These are phyloP conservation scores for Matsumyia berberina DNA, from an alignment of 2,888 invertebrate species.

Conservation along the genomic window DNA sequence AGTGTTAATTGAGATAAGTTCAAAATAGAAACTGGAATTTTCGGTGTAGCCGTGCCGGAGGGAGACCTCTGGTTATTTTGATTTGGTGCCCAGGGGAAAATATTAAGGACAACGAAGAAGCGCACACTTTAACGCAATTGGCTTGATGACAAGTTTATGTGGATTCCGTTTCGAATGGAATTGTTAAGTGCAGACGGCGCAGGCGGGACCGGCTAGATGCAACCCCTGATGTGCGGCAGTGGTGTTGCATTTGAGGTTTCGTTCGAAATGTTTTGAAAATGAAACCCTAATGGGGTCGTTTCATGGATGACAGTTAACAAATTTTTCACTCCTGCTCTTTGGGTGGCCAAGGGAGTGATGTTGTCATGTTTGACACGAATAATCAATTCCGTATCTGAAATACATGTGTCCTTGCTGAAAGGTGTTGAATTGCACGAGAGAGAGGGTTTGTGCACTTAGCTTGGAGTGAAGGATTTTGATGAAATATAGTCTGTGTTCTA, in stretches of 20 bases:
- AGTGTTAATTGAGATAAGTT: conserved; percentile 78
- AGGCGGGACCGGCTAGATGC: conserved; percentile 6
- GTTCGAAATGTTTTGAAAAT: conserved; percentile 24
- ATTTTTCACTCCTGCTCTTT: conserved; percentile 61
- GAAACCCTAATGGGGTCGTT: conserved; percentile 62
- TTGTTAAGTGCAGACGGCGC: conserved; percentile 49
- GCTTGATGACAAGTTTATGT: conserved; percentile 75
- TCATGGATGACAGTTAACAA: conserved; percentile 63
- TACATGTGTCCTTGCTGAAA: conserved; percentile 9
- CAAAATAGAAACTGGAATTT: conserved; percentile 75
- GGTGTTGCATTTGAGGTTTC: conserved; percentile 16
- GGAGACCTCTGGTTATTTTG: conserved; percentile 48
- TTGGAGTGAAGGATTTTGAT: neutral
- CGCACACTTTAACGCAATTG: conserved; percentile 65
- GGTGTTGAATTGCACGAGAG: conserved; percentile 19
- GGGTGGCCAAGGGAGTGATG: conserved; percentile 66
- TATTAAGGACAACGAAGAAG: conserved; percentile 39
- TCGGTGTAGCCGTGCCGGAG: conserved; percentile 16
- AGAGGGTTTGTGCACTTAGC: neutral
- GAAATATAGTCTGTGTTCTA: neutral
- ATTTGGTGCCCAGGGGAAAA: conserved; percentile 37
- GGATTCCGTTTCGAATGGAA: conserved; percentile 39
- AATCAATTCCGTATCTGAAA: conserved; percentile 43
- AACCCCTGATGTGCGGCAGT: conserved; percentile 39
- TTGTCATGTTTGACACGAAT: conserved; percentile 69